A percentile compares a stretch with the other conserved stretches of the same genome.
Evolutionary conservation across 1,140 invertebrate species (phyloP).

Genomic region (Procambarus clarkii): DNA sequence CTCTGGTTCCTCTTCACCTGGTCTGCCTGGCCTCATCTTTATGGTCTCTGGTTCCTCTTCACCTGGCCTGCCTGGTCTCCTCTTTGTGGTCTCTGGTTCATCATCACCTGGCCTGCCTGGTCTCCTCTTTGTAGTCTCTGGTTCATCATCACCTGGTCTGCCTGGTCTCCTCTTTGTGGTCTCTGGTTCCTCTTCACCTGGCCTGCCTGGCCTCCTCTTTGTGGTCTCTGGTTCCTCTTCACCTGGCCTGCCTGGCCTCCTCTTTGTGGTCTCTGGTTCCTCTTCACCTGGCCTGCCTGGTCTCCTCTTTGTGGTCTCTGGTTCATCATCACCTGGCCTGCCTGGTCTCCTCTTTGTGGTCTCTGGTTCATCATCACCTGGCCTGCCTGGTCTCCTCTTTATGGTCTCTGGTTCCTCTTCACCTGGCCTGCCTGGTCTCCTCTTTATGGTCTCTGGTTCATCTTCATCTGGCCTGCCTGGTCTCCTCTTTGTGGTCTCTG

Average conservation of each 20-base stretch:
- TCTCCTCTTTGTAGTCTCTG: not conserved
- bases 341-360: not conserved
- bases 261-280: not conserved
- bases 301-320: not conserved
- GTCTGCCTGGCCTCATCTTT: not conserved
- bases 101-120: not conserved
- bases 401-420: not conserved
- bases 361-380: constrained; percentile 22
- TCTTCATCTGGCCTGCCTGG: constrained; percentile 12
- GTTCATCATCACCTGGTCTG: not conserved
- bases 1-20: constrained; percentile 1
- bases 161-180: not conserved
- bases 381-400: constrained; percentile 10
- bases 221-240: constrained; percentile 2
- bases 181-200: not conserved
- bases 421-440: constrained; percentile 9
- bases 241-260: constrained; percentile 8
- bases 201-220: not conserved
- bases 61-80: not conserved
- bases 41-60: not conserved
- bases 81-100: not conserved
- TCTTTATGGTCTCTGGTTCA: constrained; percentile 25
- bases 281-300: constrained; percentile 32
- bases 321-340: constrained; percentile 24
- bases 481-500: constrained; percentile 30